phyloP scores from a whole-genome alignment of 2,113 vertebrate species.

The Hippopotamus amphibius region DNA sequence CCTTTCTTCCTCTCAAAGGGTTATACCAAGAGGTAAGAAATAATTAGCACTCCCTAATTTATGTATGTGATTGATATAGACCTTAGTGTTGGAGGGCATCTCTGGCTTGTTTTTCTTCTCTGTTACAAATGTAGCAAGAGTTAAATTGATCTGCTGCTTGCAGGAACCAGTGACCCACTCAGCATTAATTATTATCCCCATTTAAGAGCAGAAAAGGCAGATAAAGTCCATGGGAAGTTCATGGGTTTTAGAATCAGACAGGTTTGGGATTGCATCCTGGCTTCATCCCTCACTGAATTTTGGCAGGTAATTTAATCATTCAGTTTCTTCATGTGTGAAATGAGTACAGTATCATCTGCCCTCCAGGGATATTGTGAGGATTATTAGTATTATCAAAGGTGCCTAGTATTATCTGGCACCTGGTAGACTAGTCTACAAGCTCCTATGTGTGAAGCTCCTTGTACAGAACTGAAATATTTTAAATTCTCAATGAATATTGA shows the following conservation, averaged over 20 bases:
- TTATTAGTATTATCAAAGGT: background rate
- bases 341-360: background rate
- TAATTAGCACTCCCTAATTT: background rate
- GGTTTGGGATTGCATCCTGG: background rate
- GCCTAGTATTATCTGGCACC: background rate
- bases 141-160: conserved; percentile 1
- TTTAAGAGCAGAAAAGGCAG: background rate
- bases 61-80: background rate
- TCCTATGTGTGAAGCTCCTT: background rate
- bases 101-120: conserved; percentile 10
- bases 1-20: background rate
- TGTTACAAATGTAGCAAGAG: background rate
- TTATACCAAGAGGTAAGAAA: conserved; percentile 10
- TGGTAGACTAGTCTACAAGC: background rate
- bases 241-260: background rate
- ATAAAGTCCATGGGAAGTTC: background rate
- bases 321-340: conserved; percentile 8
- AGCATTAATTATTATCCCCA: background rate
- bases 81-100: background rate
- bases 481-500: background rate
- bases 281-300: background rate
- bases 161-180: background rate
- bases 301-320: background rate
- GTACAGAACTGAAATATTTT: background rate
- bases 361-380: background rate